These are phyloP conservation scores for Tenualosa thibaudeaui DNA, from an alignment of 2,797 vertebrate genomes.

Conservation along the genomic window DNA sequence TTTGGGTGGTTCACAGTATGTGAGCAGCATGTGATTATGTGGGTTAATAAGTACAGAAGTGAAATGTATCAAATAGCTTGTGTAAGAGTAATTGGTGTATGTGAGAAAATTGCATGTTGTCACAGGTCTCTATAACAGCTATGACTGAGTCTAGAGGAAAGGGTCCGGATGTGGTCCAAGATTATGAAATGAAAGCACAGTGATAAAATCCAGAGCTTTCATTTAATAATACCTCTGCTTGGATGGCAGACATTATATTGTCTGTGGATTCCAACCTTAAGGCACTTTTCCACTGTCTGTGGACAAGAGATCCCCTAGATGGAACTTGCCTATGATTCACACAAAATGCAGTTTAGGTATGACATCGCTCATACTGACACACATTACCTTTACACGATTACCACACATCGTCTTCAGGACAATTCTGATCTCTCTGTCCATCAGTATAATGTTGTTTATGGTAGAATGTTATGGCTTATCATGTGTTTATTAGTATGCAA, in stretches of 20 bases:
- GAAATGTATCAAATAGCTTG: neutral
- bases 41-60: neutral
- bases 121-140: neutral
- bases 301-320: neutral
- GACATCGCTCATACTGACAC: neutral
- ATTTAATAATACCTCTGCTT: constrained; percentile 6
- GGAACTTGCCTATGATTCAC: neutral
- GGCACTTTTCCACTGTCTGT: neutral
- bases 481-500: neutral
- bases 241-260: neutral
- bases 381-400: neutral
- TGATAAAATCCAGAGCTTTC: neutral
- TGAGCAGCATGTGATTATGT: neutral
- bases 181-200: neutral
- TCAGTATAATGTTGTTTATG: neutral
- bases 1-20: too few species aligned
- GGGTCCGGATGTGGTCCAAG: neutral
- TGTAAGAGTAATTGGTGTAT: neutral
- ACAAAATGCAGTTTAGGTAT: neutral
- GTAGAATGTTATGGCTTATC: neutral
- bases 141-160: neutral
- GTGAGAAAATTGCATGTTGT: neutral
- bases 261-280: neutral
- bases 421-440: neutral
- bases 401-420: neutral